Evolutionary conservation across 2,888 invertebrate genomes (phyloP), one percentile per base, ranked within the genome.

Genomic region (Allolobophora icterica): DNA sequence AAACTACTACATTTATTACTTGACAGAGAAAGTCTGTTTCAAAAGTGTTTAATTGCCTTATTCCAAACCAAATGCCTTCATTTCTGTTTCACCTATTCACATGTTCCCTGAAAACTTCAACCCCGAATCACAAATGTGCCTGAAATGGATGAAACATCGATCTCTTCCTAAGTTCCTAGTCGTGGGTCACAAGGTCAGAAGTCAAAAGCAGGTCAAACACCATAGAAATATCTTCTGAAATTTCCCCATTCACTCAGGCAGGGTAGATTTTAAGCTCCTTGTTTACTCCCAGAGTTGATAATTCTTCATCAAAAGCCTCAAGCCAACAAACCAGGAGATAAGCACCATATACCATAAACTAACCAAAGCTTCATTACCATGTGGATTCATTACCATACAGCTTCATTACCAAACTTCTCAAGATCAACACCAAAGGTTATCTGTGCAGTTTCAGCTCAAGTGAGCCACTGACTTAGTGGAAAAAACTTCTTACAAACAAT

Each of bases 161-260:
- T n/a, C 52, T 52, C 71, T 71, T 71, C n/a, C 71, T 71, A 71
- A 6, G n/a, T 71, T 71, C n/a, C 71, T 71, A 71, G 30, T n/a
- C 13, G 8, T n/a, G 71, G n/a, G n/a, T 71, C 30, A 71, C 30
- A 71, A n/a, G n/a, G 71, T 71, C 30, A 71, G 71, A 71, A 17
- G 71, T 71, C 52, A 52, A 52, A 71, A n/a, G 71, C 71, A 71
- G 71, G 71, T n/a, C 71, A 71, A 71, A n/a, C 71, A n/a, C n/a
- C 71, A 71, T 71, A 4, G n/a, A 71, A 71, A n/a, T 71, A 71
- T 71, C 71, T n/a, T 30, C 30, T n/a, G 8, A 71, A 30, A 71
- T n/a, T 58, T 71, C 13, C 71, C n/a, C 71, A n/a, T n/a, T 71
- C n/a, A 71, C 30, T n/a, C 71, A 52, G 21, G 21, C 71, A 71